Base-by-base conservation (phyloP, 2,888 invertebrate species). In the Herminia tarsipennalis region DNA sequence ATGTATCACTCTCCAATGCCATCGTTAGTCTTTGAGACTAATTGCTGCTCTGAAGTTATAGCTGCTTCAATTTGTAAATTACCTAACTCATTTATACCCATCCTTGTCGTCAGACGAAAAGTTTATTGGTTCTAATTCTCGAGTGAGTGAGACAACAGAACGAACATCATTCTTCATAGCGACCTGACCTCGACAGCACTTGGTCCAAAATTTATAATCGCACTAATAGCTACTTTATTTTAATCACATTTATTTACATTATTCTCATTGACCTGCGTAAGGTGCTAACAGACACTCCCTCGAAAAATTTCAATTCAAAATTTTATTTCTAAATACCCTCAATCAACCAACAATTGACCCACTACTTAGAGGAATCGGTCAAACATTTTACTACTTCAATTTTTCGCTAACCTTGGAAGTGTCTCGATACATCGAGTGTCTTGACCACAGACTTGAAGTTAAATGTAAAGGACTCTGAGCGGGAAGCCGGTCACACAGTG, bases 401-500 rank as follows among this genome's bases (percentile, higher is more conserved):
- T 57, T 65, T 37, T 44, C 24, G 6, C 57, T 66, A 67, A 32
- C 30, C 42, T 42, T 40, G 34, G 16, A 41, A 43, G 55, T 63
- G 52, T 49, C 32, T 38, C 17, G 22, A 27, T n/a, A 21, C 10
- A 6, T 36, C 30, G 32, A 41, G 20, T 41, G 27, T 36, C 27
- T 32, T 16, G 30, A 41, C 46, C 36, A 47, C 14, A 20, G 12
- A 43, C 5, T 21, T 10, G 13, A 44, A 36, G 39, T 32, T 10
- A 44, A 25, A 29, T 20, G 27, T 36, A 40, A 29, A 61, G 84
- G 90, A 90, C 90, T 83, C 90, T 82, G 80, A 53, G 78, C 83
- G 69, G 66, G 77, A 78, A 76, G 70, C 60, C 74, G 92, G 94
- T 97, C 96, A 97, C 93, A 97, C 97, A 65, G 97, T 97, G 77